Conservation (phyloP, 2,888 invertebrate genomes). For the Cosmopolites sordidus region DNA sequence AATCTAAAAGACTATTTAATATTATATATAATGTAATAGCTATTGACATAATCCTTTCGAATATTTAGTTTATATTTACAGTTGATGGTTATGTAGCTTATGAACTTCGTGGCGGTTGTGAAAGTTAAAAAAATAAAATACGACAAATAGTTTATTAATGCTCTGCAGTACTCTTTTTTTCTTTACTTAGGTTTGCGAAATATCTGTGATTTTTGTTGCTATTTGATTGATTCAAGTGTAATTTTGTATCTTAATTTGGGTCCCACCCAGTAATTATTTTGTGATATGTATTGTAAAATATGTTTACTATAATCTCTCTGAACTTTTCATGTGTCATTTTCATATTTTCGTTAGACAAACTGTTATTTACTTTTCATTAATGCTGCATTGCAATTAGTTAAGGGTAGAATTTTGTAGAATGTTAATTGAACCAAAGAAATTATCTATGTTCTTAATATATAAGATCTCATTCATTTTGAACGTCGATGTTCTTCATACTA, state of each 20-base stretch:
- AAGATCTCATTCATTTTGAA: constrained; percentile 5
- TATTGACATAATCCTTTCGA: constrained; percentile 12
- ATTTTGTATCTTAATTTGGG: constrained; percentile 29
- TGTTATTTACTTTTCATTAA: constrained; percentile 9
- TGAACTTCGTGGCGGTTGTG: constrained; percentile 24
- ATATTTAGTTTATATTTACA: constrained; percentile 20
- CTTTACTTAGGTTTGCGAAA: constrained; percentile 31
- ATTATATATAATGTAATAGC: constrained; percentile 7
- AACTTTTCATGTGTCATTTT: constrained; percentile 14
- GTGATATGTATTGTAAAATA: constrained; percentile 30
- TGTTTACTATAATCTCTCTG: constrained; percentile 21
- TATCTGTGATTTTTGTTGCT: constrained; percentile 37
- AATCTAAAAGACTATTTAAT: constrained; percentile 19
- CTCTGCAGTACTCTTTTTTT: constrained; percentile 27
- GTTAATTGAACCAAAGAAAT: constrained; percentile 11
- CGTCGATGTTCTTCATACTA: not conserved
- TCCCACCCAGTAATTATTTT: constrained; percentile 34
- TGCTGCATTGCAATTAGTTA: constrained; percentile 15
- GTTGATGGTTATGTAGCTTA: constrained; percentile 9
- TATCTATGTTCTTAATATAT: not conserved
- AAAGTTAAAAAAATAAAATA: constrained; percentile 8
- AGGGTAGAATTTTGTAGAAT: constrained; percentile 15
- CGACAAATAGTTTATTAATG: constrained; percentile 13
- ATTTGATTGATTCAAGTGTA: constrained; percentile 29
- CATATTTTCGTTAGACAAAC: constrained; percentile 13